Evolutionary conservation across 2,797 vertebrate genomes (phyloP).

Genomic region (Chrysolophus pictus): DNA sequence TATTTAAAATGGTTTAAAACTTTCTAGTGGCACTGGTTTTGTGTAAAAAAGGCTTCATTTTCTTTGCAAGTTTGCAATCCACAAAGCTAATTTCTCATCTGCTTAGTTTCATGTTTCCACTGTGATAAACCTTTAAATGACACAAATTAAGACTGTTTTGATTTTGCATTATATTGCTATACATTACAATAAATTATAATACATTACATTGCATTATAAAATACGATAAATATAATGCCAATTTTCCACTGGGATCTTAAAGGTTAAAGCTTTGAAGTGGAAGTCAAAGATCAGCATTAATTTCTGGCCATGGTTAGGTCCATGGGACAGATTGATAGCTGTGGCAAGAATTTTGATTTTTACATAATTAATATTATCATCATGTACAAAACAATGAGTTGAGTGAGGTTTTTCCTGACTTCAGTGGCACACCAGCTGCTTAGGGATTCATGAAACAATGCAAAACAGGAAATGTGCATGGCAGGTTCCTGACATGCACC

Average conservation of each 20-base stretch:
- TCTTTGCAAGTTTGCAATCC: not conserved
- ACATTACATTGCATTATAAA: not conserved
- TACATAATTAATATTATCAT: conserved; percentile 55
- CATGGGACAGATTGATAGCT: not conserved
- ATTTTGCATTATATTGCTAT: not conserved
- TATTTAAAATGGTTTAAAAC: not conserved
- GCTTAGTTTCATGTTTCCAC: not conserved
- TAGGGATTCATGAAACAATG: conserved; percentile 62
- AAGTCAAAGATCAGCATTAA: conserved; percentile 10
- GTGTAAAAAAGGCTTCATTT: not conserved
- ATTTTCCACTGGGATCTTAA: not conserved
- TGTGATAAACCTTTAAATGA: not conserved
- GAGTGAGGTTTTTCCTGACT: conserved; percentile 61
- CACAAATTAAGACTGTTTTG: not conserved
- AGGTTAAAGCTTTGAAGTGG: not conserved
- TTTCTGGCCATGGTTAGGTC: not conserved
- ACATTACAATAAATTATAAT: not conserved
- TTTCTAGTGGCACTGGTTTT: not conserved
- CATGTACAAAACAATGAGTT: conserved; percentile 30
- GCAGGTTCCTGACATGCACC: not conserved
- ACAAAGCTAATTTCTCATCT: not conserved
- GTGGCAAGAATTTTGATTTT: conserved; percentile 52
- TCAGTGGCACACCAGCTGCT: conserved; percentile 43
- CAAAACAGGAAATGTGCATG: conserved; percentile 61
- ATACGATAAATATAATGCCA: not conserved